Percentiles rank a stretch among this genome's conserved stretches.
These are phyloP conservation scores for Progne subis DNA, from an alignment of 2,113 vertebrate species.

Conservation along the genomic window DNA sequence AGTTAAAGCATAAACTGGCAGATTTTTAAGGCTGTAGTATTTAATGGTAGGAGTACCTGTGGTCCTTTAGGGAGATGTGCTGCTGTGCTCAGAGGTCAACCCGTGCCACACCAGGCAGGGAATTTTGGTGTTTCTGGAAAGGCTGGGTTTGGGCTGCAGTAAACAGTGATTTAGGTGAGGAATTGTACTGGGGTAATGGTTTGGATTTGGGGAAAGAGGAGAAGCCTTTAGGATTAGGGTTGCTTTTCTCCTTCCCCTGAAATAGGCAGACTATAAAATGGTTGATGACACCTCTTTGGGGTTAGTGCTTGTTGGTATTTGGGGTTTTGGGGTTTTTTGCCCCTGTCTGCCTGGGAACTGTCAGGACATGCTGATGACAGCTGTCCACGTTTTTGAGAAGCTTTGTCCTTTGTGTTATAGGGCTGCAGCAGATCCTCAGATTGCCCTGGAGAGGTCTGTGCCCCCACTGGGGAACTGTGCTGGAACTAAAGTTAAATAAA, in stretches of 20 bases:
- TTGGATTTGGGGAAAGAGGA: background rate
- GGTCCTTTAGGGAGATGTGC: background rate
- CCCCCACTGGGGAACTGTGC: no score
- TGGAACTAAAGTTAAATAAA: background rate
- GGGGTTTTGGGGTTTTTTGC: background rate
- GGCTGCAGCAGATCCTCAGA: background rate
- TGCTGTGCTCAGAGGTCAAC: background rate
- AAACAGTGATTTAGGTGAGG: background rate
- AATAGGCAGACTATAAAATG: background rate
- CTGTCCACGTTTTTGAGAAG: background rate
- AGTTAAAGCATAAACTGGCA: background rate
- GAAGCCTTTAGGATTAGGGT: background rate
- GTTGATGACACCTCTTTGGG: background rate
- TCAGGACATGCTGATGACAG: background rate
- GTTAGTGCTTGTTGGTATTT: background rate
- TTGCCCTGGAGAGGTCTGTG: background rate
- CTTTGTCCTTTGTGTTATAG: background rate
- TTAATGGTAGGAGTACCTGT: no score
- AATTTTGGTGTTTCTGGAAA: background rate
- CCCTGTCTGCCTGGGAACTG: background rate
- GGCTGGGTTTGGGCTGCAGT: background rate
- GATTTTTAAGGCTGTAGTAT: no score
- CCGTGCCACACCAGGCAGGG: fast-evolving
- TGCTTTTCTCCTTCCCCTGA: background rate
- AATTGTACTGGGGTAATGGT: background rate